Conservation (phyloP, 2,797 vertebrate species). For the Craterocephalus amniculus region DNA sequence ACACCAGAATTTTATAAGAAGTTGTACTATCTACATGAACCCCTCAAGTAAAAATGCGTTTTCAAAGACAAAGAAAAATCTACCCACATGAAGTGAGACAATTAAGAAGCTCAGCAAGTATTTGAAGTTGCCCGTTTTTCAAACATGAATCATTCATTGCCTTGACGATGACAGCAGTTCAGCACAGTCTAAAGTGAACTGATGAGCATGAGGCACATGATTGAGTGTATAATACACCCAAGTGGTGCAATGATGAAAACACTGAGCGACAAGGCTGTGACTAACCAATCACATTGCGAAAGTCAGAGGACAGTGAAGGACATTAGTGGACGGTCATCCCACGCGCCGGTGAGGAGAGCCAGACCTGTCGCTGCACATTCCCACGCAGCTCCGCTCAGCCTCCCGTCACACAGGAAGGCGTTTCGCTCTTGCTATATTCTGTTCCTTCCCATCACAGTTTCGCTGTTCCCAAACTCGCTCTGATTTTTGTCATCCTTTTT, state of each 20-base stretch:
- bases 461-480: slow-evolving; percentile 28
- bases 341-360: slow-evolving; percentile 53
- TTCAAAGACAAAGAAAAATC: slow-evolving; percentile 28
- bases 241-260: slow-evolving; percentile 66
- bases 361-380: slow-evolving; percentile 72
- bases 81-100: slow-evolving; percentile 8
- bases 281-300: slow-evolving; percentile 63
- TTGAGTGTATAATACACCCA: slow-evolving; percentile 39
- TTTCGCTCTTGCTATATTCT: slow-evolving; percentile 54
- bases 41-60: background rate
- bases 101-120: slow-evolving; percentile 6
- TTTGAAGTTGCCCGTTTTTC: slow-evolving; percentile 12
- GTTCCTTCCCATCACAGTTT: slow-evolving; percentile 54
- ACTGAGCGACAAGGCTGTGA: slow-evolving; percentile 69
- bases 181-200: slow-evolving; percentile 13
- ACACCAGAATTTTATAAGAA: no score
- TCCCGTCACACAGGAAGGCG: slow-evolving; percentile 42
- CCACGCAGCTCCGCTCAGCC: slow-evolving; percentile 46
- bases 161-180: background rate
- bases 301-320: slow-evolving; percentile 64
- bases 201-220: slow-evolving; percentile 25
- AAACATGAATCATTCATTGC: slow-evolving; percentile 25
- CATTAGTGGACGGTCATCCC: slow-evolving; percentile 71
- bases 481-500: slow-evolving; percentile 53
- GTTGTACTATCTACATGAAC: slow-evolving; percentile 4